phyloP scores from a whole-genome alignment of 2,888 invertebrate genomes.

The Lasioglossum oenotherae region DNA sequence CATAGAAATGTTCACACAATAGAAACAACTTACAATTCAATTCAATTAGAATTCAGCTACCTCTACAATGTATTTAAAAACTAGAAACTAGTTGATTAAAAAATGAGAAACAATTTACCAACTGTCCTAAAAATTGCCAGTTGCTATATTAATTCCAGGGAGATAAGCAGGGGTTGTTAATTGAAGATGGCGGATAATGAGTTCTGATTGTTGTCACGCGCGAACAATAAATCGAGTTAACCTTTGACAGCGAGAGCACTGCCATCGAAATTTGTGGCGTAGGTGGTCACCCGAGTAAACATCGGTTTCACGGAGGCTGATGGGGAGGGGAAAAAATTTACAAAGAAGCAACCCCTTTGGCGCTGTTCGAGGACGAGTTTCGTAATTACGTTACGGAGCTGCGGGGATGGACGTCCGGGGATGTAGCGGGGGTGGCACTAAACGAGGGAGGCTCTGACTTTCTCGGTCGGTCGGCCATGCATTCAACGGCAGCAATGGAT shows the following conservation, averaged over 20 bases:
- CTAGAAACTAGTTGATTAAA: not conserved
- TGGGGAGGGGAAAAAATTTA: constrained; percentile 32
- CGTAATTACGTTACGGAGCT: constrained; percentile 71
- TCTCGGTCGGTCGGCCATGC: constrained; percentile 68
- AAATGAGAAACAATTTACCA: not conserved
- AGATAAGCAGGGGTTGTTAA: not conserved
- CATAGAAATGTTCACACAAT: not conserved
- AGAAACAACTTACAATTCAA: not conserved
- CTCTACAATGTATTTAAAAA: not conserved
- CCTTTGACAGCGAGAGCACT: constrained; percentile 36
- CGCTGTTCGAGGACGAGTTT: constrained; percentile 56
- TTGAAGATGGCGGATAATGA: not conserved
- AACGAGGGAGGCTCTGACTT: constrained; percentile 51
- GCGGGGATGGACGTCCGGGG: constrained; percentile 15
- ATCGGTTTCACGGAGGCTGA: constrained; percentile 48
- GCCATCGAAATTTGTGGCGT: constrained; percentile 53
- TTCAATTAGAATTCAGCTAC: not conserved
- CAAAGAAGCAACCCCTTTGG: constrained; percentile 65
- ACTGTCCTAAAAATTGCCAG: not conserved
- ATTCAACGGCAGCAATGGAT: constrained; percentile 69
- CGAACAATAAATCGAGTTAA: constrained; percentile 14
- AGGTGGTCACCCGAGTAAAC: constrained; percentile 66
- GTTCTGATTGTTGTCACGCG: not conserved
- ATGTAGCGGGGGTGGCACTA: constrained; percentile 19
- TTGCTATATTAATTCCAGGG: not conserved